These are phyloP conservation scores for Ashinkailepas kermadecensis DNA, from an alignment of 2,888 invertebrate genomes.

Conservation along the genomic window DNA sequence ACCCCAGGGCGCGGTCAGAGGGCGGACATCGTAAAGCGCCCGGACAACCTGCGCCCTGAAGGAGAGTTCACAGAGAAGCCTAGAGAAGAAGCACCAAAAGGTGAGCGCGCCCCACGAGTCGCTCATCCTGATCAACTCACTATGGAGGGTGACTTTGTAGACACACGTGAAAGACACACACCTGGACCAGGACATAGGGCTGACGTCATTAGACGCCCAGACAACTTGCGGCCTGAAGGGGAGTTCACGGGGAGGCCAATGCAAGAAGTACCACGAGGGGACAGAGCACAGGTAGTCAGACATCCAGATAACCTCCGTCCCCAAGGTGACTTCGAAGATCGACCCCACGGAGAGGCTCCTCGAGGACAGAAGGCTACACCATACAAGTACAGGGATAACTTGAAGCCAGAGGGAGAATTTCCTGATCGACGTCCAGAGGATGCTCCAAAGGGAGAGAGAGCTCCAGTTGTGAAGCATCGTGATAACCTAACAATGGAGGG, in stretches of 20 bases:
- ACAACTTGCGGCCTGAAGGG: slow-evolving; percentile 47
- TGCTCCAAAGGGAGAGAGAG: slow-evolving; percentile 29
- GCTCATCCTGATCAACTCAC: slow-evolving; percentile 43
- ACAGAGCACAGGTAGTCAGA: neutral
- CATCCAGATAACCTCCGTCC: neutral
- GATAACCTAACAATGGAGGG: slow-evolving; percentile 34
- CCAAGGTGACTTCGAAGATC: slow-evolving; percentile 24
- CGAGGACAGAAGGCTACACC: slow-evolving; percentile 30
- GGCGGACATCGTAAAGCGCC: slow-evolving; percentile 28
- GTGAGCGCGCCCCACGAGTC: slow-evolving; percentile 27
- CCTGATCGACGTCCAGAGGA: slow-evolving; percentile 32
- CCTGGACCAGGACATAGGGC: slow-evolving; percentile 31
- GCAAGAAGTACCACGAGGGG: neutral
- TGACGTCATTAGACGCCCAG: slow-evolving; percentile 28
- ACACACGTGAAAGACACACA: slow-evolving; percentile 37
- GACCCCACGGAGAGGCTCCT: slow-evolving; percentile 34
- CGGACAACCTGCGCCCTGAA: slow-evolving; percentile 43
- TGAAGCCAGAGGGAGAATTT: slow-evolving; percentile 51
- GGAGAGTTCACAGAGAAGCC: slow-evolving; percentile 41
- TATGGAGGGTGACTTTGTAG: slow-evolving; percentile 48
- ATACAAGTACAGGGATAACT: slow-evolving; percentile 51
- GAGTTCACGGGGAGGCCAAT: slow-evolving; percentile 34
- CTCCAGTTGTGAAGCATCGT: slow-evolving; percentile 28
- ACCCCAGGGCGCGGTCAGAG: slow-evolving; percentile 30
- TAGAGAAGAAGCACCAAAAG: neutral